Conservation (phyloP, 2,888 invertebrate species). For the Tipula lateralis region DNA sequence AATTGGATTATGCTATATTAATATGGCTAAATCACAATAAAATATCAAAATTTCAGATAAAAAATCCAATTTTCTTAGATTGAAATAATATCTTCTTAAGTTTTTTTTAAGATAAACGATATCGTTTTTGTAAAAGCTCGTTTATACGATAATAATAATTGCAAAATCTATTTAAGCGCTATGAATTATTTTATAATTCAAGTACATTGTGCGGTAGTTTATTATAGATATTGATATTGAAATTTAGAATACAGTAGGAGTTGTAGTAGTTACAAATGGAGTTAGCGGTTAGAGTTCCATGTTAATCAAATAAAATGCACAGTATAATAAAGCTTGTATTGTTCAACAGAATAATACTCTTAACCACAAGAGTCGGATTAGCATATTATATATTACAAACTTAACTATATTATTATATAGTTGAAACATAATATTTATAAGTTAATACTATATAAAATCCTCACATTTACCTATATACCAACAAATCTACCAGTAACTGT, state of each 20-base stretch:
- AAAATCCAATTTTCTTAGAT: constrained; percentile 11
- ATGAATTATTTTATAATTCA: not conserved
- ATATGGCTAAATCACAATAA: not conserved
- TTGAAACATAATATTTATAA: not conserved
- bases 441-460: not conserved
- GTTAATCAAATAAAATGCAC: no score
- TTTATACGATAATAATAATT: not conserved
- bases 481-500: not conserved
- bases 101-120: not conserved
- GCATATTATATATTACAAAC: not conserved
- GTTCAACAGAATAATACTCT: not conserved
- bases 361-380: not conserved
- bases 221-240: not conserved
- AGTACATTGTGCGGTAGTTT: not conserved
- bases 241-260: no score
- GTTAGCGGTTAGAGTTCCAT: no score
- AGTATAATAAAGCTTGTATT: not conserved
- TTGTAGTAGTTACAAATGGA: no score
- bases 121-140: not conserved
- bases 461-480: not conserved
- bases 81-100: not conserved
- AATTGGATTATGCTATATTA: not conserved
- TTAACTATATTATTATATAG: not conserved
- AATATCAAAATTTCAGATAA: not conserved
- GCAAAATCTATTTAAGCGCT: not conserved